These are phyloP conservation scores for Thyatira batis DNA, from an alignment of 2,888 invertebrate genomes.

Conservation along the genomic window DNA sequence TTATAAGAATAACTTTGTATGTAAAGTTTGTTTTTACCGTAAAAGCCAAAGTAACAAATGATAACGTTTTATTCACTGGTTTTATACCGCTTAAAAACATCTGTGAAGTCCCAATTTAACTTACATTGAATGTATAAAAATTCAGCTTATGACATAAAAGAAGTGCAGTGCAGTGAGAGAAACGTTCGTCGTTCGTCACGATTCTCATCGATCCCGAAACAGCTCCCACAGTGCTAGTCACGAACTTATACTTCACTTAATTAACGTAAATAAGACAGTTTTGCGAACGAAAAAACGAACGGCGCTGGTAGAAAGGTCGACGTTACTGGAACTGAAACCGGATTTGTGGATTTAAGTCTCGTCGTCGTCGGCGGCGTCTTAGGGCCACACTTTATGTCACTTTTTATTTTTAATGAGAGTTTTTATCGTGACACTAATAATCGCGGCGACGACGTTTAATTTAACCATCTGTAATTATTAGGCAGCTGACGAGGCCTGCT, in stretches of 20 bases:
- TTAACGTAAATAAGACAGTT: constrained; percentile 81
- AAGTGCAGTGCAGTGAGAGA: constrained; percentile 44
- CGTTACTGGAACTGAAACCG: constrained; percentile 60
- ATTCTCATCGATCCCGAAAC: constrained; percentile 41
- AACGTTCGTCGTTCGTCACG: constrained; percentile 49
- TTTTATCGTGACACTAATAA: constrained; percentile 55
- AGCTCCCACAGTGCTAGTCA: constrained; percentile 76
- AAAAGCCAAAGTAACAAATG: not conserved
- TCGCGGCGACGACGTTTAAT: constrained; percentile 35
- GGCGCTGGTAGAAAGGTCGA: constrained; percentile 56
- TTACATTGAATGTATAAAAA: constrained; percentile 1
- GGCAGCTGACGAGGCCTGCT: constrained; percentile 16
- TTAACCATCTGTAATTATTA: constrained; percentile 34
- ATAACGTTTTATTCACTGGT: not conserved
- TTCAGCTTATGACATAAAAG: constrained; percentile 41
- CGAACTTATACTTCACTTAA: constrained; percentile 82
- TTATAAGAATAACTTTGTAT: not conserved
- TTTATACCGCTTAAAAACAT: not conserved
- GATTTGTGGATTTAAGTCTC: constrained; percentile 47
- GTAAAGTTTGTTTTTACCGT: not conserved
- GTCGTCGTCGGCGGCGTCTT: constrained; percentile 39
- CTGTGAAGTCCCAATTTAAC: not conserved
- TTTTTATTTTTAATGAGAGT: constrained; percentile 70
- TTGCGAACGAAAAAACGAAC: constrained; percentile 70
- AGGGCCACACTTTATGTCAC: constrained; percentile 64